These are phyloP conservation scores for Oriolus oriolus DNA, from an alignment of 2,113 vertebrate species.

Conservation along the genomic window DNA sequence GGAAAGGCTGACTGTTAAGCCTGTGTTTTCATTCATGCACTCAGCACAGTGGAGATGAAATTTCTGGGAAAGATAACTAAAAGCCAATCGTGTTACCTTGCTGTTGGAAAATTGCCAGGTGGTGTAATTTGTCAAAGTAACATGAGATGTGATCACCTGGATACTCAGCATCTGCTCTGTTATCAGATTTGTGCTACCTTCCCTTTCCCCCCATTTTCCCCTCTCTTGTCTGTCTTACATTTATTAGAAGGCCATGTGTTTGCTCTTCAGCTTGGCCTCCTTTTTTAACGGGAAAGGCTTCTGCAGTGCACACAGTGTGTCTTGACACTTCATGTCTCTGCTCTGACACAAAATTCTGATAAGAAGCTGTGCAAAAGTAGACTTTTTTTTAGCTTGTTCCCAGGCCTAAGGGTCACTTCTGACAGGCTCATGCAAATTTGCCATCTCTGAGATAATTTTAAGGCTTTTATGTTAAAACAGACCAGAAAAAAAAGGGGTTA, in stretches of 20 bases:
- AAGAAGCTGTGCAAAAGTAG: not conserved
- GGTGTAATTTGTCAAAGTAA: not conserved
- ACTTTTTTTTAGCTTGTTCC: not conserved
- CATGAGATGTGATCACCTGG: not conserved
- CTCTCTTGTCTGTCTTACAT: not conserved
- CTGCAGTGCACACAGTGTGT: not conserved
- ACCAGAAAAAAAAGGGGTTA: accelerated
- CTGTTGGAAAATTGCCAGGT: not conserved
- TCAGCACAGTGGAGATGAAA: not conserved
- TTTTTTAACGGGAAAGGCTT: not conserved
- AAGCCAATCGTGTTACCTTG: not conserved
- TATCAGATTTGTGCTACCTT: not conserved
- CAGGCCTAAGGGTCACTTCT: not conserved
- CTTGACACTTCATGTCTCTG: not conserved
- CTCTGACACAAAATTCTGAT: not conserved
- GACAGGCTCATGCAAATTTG: not conserved
- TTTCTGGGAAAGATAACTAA: not conserved
- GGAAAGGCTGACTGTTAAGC: not conserved
- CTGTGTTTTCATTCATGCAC: not conserved
- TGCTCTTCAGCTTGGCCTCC: not conserved
- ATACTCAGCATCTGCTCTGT: not conserved
- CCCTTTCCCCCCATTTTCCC: not conserved
- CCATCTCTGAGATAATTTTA: not conserved
- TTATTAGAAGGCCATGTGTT: not conserved
- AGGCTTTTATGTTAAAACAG: not conserved